phyloP scores from a whole-genome alignment of 2,113 vertebrate genomes.

The Cynoglossus semilaevis region DNA sequence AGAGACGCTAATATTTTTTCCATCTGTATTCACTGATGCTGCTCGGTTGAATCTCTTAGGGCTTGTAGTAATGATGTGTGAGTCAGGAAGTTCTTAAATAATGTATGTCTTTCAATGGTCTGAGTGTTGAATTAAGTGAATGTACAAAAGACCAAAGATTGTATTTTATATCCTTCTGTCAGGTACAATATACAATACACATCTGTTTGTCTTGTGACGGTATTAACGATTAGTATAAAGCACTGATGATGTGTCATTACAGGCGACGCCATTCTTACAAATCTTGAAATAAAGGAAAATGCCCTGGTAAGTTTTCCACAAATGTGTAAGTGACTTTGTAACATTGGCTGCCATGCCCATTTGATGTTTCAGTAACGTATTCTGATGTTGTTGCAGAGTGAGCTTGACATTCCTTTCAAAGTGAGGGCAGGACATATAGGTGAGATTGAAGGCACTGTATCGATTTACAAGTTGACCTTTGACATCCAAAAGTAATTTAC shows the following conservation, averaged over 20 bases:
- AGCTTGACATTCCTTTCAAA: conserved; percentile 97
- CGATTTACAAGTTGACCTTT: neutral
- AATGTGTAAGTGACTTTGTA: neutral
- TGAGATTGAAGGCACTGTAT: conserved; percentile 64
- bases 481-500: neutral
- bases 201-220: neutral
- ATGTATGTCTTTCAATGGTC: neutral
- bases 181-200: neutral
- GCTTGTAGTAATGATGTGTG: neutral
- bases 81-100: neutral
- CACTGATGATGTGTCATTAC: conserved; percentile 37
- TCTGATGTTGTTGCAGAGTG: conserved; percentile 79
- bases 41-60: neutral
- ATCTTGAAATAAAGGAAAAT: conserved; percentile 98
- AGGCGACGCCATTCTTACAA: conserved; percentile 89
- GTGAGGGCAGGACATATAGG: conserved; percentile 94
- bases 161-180: neutral
- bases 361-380: neutral
- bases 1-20: neutral
- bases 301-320: conserved; percentile 84
- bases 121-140: conserved; percentile 5
- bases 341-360: neutral
- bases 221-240: neutral
- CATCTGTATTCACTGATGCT: neutral
- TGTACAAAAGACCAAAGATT: neutral